Conservation (phyloP, 2,113 vertebrate genomes). For the Oryzias curvinotus region DNA sequence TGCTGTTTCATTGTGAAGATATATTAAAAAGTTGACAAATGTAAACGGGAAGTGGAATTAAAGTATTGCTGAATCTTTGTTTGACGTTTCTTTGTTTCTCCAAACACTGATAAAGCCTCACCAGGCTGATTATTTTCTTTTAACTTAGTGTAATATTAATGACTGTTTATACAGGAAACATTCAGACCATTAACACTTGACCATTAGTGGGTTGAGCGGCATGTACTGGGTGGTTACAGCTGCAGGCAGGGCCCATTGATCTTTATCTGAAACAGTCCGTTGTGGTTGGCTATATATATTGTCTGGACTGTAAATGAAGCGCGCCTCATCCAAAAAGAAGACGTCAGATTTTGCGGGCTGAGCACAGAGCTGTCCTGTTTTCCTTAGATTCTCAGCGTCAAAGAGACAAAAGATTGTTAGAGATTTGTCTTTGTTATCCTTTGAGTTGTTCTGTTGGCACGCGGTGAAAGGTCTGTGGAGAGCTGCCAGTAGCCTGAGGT, state of each 20-base stretch:
- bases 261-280: slow-evolving; percentile 19
- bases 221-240: slow-evolving; percentile 21
- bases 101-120: neutral
- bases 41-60: neutral
- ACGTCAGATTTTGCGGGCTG: slow-evolving; percentile 42
- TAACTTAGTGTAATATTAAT: slow-evolving; percentile 1
- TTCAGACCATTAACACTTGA: slow-evolving; percentile 15
- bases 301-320: slow-evolving; percentile 50
- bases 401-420: slow-evolving; percentile 46
- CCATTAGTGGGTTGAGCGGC: slow-evolving; percentile 27
- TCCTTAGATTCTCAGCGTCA: slow-evolving; percentile 41
- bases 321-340: slow-evolving; percentile 43
- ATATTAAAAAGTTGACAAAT: neutral
- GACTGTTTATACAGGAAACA: slow-evolving; percentile 8
- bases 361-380: slow-evolving; percentile 42
- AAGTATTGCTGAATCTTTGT: neutral
- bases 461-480: slow-evolving; percentile 38
- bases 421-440: slow-evolving; percentile 36
- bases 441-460: slow-evolving; percentile 47
- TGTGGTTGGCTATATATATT: slow-evolving; percentile 36
- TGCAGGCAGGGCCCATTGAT: slow-evolving; percentile 25
- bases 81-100: neutral
- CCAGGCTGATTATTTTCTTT: slow-evolving; percentile 21
- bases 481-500: slow-evolving; percentile 54
- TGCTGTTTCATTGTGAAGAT: neutral